Base-by-base conservation (phyloP, 1,140 invertebrate genomes). In the Drosophila dunni region DNA sequence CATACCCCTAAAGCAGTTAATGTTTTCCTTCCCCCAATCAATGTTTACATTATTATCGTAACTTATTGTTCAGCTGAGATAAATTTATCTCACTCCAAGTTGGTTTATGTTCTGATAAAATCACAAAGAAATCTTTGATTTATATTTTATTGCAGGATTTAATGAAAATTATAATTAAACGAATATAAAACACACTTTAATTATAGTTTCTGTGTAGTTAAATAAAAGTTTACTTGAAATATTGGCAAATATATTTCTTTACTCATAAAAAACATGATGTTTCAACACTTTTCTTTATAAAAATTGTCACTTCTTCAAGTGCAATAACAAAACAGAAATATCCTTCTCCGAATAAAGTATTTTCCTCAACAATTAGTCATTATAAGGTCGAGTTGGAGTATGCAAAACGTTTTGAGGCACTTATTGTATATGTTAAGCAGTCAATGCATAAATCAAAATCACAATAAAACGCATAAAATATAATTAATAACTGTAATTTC, bases 401-500 rank as follows among this genome's bases (percentile, higher is more conserved):
- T n/a, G 50, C 29, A 24, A 20, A 48, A 20, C 2, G 9, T 13
- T 10, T 20, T 24, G 10, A 7, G 17, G 38, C 5, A 29, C 33
- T 60, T 60, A 68, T 58, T 60, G 56, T 51, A 11, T 20, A 1
- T 42, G 54, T 53, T n/a, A 56, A 42, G 40, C 40, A 42, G 34
- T 13, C 56, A 20, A 0, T 51, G 10, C 68, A 84, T 84, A 86
- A 85, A 84, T 84, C 81, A 84, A 63, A 48, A 68, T 62, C 61
- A 82, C 54, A 80, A 81, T 79, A 79, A 76, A 76, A 72, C 48
- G 75, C 48, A 66, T 78, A 70, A 72, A 80, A 75, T 75, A 78
- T 78, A 86, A 85, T 85, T 85, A 81, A 81, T 86, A 85, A 81
- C 73, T 78, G 70, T 66, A 68, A 81, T 85, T 79, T 83, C 80